Evolutionary conservation across 2,797 vertebrate genomes (phyloP).

Genomic region (Coluber constrictor): DNA sequence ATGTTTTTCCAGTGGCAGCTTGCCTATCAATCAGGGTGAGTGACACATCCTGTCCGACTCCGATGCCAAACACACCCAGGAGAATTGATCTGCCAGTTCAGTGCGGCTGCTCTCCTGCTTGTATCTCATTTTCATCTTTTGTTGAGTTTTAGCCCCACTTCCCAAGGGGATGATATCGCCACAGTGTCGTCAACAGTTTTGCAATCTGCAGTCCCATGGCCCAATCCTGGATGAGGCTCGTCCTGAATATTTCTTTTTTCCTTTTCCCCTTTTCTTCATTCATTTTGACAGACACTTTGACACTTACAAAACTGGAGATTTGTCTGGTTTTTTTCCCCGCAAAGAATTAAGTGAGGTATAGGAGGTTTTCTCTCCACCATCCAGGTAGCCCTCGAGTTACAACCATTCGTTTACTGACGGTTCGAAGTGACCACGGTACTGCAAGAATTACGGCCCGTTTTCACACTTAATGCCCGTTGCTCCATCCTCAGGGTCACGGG

Average conservation of each 20-base stretch:
- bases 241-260: background rate
- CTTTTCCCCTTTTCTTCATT: background rate
- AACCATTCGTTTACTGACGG: background rate
- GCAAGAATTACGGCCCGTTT: background rate
- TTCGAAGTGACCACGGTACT: background rate
- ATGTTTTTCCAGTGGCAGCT: slow-evolving; percentile 12
- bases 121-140: too few relatives aligned
- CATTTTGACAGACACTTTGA: background rate
- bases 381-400: background rate
- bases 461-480: background rate
- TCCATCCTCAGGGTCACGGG: background rate
- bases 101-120: background rate
- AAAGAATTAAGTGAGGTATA: background rate
- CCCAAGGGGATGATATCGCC: background rate
- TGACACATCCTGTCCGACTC: slow-evolving; percentile 1
- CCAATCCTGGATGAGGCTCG: background rate
- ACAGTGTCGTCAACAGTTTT: fast-evolving
- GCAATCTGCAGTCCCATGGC: background rate
- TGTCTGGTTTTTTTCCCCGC: background rate
- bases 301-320: background rate
- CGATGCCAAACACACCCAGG: background rate
- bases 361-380: too few relatives aligned
- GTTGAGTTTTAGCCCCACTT: background rate
- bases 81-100: background rate
- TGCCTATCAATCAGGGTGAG: slow-evolving; percentile 11